phyloP scores from a whole-genome alignment of 1,140 invertebrate species.

The Drosophila bocqueti region DNA sequence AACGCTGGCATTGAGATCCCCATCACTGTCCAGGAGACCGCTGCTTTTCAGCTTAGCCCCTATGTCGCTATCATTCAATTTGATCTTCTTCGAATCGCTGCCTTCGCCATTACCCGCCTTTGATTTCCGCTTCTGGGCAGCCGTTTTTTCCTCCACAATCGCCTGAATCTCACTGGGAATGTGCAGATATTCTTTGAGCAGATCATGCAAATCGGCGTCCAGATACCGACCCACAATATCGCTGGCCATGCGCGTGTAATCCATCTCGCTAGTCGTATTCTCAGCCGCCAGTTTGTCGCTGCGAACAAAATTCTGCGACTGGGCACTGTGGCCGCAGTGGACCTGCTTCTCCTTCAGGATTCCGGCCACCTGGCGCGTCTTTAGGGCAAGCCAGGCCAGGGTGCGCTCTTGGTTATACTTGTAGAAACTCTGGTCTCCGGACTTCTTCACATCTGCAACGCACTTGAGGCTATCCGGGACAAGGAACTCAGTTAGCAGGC shows the following conservation, averaged over 20 bases:
- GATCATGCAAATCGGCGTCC: slow-evolving; percentile 64
- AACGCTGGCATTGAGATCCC: slow-evolving; percentile 35
- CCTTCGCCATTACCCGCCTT: slow-evolving; percentile 36
- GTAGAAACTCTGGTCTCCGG: slow-evolving; percentile 89
- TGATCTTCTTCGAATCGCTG: slow-evolving; percentile 70
- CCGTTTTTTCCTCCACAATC: slow-evolving; percentile 60
- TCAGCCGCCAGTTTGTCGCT: slow-evolving; percentile 86
- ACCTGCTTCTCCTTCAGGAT: slow-evolving; percentile 89
- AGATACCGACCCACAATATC: slow-evolving; percentile 76
- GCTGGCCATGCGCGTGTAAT: slow-evolving; percentile 74
- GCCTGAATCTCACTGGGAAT: slow-evolving; percentile 76
- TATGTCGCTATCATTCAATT: slow-evolving; percentile 49
- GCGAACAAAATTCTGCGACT: slow-evolving; percentile 90
- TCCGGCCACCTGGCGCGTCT: slow-evolving; percentile 88
- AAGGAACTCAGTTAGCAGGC: slow-evolving; percentile 62
- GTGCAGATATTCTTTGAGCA: slow-evolving; percentile 58
- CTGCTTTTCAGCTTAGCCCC: slow-evolving; percentile 51
- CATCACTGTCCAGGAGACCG: slow-evolving; percentile 62
- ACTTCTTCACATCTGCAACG: slow-evolving; percentile 73
- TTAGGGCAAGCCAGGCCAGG: slow-evolving; percentile 89
- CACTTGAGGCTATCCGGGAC: slow-evolving; percentile 39
- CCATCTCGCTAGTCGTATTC: slow-evolving; percentile 70
- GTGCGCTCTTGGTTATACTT: slow-evolving; percentile 92
- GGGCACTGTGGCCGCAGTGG: slow-evolving; percentile 88
- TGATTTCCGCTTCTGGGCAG: slow-evolving; percentile 74